A percentile compares a stretch with the other conserved stretches of the same genome.
These are phyloP conservation scores for Leptinotarsa rubiginosa DNA, from an alignment of 2,888 invertebrate species.

Conservation along the genomic window DNA sequence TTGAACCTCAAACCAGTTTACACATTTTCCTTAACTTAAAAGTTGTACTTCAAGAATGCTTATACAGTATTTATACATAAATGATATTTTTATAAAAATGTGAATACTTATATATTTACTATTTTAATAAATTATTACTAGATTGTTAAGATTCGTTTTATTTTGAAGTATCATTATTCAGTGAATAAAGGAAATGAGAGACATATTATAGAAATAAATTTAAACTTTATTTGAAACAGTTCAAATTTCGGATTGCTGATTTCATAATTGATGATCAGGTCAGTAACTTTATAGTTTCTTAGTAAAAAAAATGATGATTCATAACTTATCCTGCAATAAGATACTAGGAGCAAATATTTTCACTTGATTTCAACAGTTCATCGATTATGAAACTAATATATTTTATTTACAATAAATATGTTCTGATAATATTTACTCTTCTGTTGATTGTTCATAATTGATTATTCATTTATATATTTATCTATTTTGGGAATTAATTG, in stretches of 20 bases:
- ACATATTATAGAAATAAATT: conserved; percentile 29
- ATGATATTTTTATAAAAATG: conserved; percentile 44
- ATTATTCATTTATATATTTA: conserved; percentile 42
- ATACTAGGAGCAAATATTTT: not conserved
- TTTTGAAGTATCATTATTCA: not conserved
- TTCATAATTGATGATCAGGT: not conserved
- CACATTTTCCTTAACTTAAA: conserved; percentile 12
- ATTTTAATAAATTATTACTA: conserved; percentile 48
- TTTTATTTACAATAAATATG: conserved; percentile 48
- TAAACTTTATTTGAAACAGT: conserved; percentile 43
- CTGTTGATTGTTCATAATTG: conserved; percentile 50
- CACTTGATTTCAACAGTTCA: not conserved
- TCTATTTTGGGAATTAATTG: conserved; percentile 32
- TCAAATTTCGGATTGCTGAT: conserved; percentile 4
- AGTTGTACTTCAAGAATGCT: conserved; percentile 35
- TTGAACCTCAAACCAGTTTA: not conserved
- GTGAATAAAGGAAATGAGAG: not conserved
- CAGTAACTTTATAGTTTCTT: conserved; percentile 21
- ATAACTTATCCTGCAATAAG: too few species aligned
- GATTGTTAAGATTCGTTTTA: conserved; percentile 36
- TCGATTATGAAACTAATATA: conserved; percentile 26
- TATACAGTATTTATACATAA: conserved; percentile 42
- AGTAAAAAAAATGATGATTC: too few species aligned
- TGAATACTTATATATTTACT: conserved; percentile 43
- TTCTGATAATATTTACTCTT: conserved; percentile 39